Base-by-base conservation (phyloP, 2,113 vertebrate genomes). In the Dicentrarchus labrax region DNA sequence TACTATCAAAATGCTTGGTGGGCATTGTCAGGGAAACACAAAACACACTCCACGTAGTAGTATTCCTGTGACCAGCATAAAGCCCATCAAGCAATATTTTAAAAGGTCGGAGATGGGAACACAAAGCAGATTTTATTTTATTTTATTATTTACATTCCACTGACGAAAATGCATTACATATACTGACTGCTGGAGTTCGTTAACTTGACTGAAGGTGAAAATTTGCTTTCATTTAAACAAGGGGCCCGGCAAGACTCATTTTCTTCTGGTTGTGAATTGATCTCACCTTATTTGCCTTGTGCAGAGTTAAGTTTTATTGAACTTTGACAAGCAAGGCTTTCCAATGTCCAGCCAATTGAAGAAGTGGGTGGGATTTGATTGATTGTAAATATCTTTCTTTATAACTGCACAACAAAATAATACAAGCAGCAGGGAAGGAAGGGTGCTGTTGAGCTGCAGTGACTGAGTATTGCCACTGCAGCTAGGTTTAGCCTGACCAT, bases 1-100 rank as follows among this genome's bases (percentile, higher is more conserved):
- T 68, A 56, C 61, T 39, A 88, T 89, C 78, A 74, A 61, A 73
- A 79, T 65, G 70, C 80, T 88, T 77, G 64, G 78, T 91, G 84
- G 82, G 82, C 50, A 43, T 53, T 78, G 88, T 41, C 78, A 77
- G 21, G 54, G 73, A 76, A 85, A 87, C 54, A 69, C 15, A 15
- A 61, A 54, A 60, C 50, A 76, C 22, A 22, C 9, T 17, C n/a
- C 12, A 43, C 76, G 66, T 4, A 6, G 48, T 36, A 38, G n/a
- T n/a, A 41, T 36, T 69, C n/a, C 43, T 50, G 54, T 7, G 6
- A 71, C 8, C 50, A 82, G 84, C 54, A 57, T 45, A 48, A 30
- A 30, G 4, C 30, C 30, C 30, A 30, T 30, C 30, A 30, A 69
- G 64, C 5, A 10, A 39, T 45, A n/a, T 62, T 70, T 78, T 62